Conservation (phyloP, 2,888 invertebrate genomes). For the Aleiodes alternator region DNA sequence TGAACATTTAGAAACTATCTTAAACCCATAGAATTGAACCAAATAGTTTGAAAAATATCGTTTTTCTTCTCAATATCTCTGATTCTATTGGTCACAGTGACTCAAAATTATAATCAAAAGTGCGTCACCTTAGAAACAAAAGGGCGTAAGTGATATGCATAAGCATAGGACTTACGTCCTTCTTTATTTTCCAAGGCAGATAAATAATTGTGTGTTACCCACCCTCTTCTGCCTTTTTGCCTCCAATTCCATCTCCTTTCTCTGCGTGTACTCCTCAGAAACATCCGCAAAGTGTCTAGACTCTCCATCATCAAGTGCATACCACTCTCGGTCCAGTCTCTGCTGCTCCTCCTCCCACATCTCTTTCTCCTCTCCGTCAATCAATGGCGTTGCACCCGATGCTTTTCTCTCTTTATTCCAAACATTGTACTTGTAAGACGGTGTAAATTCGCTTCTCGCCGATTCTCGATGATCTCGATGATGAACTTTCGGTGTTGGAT, state of each 20-base stretch:
- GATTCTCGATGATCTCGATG: slow-evolving; percentile 70
- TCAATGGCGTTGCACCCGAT: slow-evolving; percentile 81
- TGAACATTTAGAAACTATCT: no score
- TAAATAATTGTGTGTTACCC: no score
- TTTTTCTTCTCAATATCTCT: no score
- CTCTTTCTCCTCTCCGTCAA: slow-evolving; percentile 81
- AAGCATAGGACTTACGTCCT: no score
- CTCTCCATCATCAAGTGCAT: slow-evolving; percentile 95
- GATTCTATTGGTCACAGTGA: no score
- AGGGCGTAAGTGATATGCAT: no score
- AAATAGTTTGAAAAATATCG: no score
- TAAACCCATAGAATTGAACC: no score
- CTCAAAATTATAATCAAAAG: no score
- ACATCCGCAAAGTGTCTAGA: slow-evolving; percentile 93
- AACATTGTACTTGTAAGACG: slow-evolving; percentile 88
- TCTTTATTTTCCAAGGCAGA: no score
- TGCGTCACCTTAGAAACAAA: no score
- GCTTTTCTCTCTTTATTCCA: slow-evolving; percentile 83
- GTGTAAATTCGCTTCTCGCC: slow-evolving; percentile 82
- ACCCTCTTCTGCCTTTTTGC: slow-evolving; percentile 90
- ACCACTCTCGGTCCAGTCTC: slow-evolving; percentile 90
- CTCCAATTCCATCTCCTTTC: slow-evolving; percentile 95
- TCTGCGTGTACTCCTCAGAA: slow-evolving; percentile 93
- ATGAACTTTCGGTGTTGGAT: slow-evolving; percentile 86
- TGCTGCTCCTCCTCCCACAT: slow-evolving; percentile 95